Evolutionary conservation across 92 coral and sea anemone species (phyloP), one percentile per base, ranked within the genome.

Genomic region (Palythoa grandiflora): DNA sequence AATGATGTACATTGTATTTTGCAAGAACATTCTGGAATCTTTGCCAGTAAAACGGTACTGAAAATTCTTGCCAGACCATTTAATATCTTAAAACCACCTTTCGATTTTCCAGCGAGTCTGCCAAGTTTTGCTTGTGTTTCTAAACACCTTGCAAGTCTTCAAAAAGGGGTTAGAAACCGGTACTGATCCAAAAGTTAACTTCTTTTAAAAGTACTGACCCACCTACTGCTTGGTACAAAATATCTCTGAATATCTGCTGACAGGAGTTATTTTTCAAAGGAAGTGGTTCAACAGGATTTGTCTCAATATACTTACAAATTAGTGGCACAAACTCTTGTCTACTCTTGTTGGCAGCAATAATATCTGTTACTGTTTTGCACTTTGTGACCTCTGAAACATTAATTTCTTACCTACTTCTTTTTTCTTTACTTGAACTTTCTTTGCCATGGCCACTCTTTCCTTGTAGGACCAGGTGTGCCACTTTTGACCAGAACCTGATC

Each of bases 241-340:
- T 88, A 50, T 53, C 70, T 28, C 61, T 28, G 50, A 65, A 60
- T 35, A 79, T n/a, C 74, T 70, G 80, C 17, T 57, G 87, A 86
- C 94, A 89, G 17, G 92, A 93, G 84, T 94, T 94, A 71, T 94
- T 94, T 38, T 89, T 92, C 61, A 89, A 44, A 74, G 89, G 94
- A 16, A 91, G 77, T 11, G 96, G 94, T 19, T 94, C 94, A 17
- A 89, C 96, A 91, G 91, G 92, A 79, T 79, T 87, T 61, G 63
- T 72, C 75, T 91, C 89, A 5, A 94, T 84, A 2, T 87, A 53
- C 71, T 83, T 70, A 13, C 94, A 92, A 36, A 94, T 44, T 1
- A 52, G 68, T 6, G 94, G 94, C 0, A 71, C 37, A 73, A 89
- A 28, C 28, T 28, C 28, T 28, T 28, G 28, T 54, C 60, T 54